A percentile compares a stretch with the other conserved stretches of the same genome.
These are phyloP conservation scores for Margaritifera margaritifera DNA, from an alignment of 2,888 invertebrate species.

Conservation along the genomic window DNA sequence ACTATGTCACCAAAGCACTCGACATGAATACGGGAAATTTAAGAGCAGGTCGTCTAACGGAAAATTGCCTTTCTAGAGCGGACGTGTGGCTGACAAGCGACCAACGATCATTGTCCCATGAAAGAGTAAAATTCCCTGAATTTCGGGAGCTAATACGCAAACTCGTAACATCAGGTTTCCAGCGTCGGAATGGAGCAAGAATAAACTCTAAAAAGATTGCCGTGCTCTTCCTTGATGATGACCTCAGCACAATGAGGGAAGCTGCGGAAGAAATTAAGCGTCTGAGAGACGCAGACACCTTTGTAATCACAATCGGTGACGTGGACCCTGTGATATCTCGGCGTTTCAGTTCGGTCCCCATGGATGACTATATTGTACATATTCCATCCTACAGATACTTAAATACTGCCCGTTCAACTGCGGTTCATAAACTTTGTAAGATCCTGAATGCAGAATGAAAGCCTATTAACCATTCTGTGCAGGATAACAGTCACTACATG, in stretches of 20 bases:
- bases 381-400: slow-evolving; percentile 42
- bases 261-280: slow-evolving; percentile 35
- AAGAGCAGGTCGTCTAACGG: slow-evolving; percentile 38
- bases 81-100: slow-evolving; percentile 38
- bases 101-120: slow-evolving; percentile 31
- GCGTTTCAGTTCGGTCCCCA: slow-evolving; percentile 34
- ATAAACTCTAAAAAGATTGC: slow-evolving; percentile 47
- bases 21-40: slow-evolving; percentile 29
- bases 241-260: slow-evolving; percentile 37
- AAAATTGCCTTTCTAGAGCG: slow-evolving; percentile 41
- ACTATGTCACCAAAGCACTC: slow-evolving; percentile 37
- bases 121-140: slow-evolving; percentile 40
- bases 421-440: slow-evolving; percentile 42
- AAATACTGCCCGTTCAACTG: slow-evolving; percentile 28
- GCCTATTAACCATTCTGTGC: too few species aligned
- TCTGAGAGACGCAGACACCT: slow-evolving; percentile 32
- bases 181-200: slow-evolving; percentile 35
- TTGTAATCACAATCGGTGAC: slow-evolving; percentile 45
- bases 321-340: slow-evolving; percentile 33
- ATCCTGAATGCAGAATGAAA: neutral
- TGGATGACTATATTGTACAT: slow-evolving; percentile 41
- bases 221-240: slow-evolving; percentile 55
- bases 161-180: slow-evolving; percentile 30
- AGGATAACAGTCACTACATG: too few species aligned
- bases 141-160: slow-evolving; percentile 31